Evolutionary conservation across 30 jellyfish, hydroid and myxozoan species (phyloP), one percentile per base, ranked within the genome.

Genomic region (Nemopilema nomurai): DNA sequence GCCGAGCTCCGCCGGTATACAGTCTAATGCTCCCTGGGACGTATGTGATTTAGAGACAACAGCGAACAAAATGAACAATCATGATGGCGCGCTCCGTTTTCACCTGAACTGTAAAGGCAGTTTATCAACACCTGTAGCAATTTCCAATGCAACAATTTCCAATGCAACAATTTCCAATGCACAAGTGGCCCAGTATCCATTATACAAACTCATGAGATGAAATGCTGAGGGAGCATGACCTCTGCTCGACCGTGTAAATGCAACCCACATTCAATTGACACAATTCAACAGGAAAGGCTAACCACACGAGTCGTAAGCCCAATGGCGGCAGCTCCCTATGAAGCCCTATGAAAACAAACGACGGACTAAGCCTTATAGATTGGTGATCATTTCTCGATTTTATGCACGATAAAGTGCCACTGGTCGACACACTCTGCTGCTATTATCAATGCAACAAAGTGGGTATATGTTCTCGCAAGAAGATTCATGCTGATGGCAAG

Each of bases 301-400:
- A 52, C 92, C 85, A 83, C 92, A 71, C 80, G 92, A 71, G 28
- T 86, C 86, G 13, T 71, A 62, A 77, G 80, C 73, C 65, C 23
- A 53, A 84, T 84, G 93, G 93, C 88, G 93, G 85, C 93, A 74
- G 76, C 93, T 75, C 93, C 76, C 77, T 84, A 67, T 84, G 93
- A 84, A 57, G 83, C 83, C 80, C n/a, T 70, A 53, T 29, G 64
- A 69, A 82, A 69, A 41, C 51, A 41, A 41, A 33, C 49, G 83
- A 73, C 22, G 13, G 51, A 7, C 24, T 73, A 73, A 33, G 83
- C 83, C 51, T 22, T 30, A 32, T 73, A 73, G 83, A 73, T 73
- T 30, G n/a, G 28, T 73, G 83, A 66, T 51, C 69, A 73, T 66
- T 31, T 73, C 51, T 66, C 51, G 83, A 73, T 73, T 73, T 31